Percentiles rank a stretch among this genome's conserved stretches.
These are phyloP conservation scores for Calyptomena viridis DNA, from an alignment of 2,113 vertebrate genomes.

Conservation along the genomic window DNA sequence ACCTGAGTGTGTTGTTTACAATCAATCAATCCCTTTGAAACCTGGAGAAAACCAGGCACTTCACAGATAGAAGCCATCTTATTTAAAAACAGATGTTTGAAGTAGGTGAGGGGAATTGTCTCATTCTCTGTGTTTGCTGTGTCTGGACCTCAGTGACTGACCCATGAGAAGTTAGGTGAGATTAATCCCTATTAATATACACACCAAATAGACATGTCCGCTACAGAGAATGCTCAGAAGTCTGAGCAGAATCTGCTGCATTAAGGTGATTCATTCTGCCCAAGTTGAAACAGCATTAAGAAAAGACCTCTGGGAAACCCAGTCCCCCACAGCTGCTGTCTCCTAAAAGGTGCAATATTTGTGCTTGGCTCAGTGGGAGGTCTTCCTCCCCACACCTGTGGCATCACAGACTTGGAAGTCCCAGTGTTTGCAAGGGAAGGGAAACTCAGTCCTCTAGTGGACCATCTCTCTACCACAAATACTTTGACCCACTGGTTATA, in stretches of 20 bases:
- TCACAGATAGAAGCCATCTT: not conserved
- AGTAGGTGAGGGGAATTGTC: not conserved
- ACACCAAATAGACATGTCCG: not conserved
- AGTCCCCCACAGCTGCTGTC: not conserved
- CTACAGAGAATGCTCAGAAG: not conserved
- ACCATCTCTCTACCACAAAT: not conserved
- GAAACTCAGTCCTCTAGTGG: not conserved
- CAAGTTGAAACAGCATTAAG: not conserved
- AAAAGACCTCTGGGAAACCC: not conserved
- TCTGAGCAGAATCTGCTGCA: not conserved
- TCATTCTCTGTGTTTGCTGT: not conserved
- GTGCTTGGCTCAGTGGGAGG: not conserved
- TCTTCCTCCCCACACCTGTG: not conserved
- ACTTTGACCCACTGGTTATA: not conserved
- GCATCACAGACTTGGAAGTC: rapidly evolving
- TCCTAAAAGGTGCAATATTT: not conserved
- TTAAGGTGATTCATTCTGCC: not conserved
- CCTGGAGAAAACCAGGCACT: not conserved
- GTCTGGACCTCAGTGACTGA: not conserved
- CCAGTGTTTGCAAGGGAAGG: not conserved
- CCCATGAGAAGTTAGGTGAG: not conserved
- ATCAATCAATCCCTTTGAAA: too few species aligned
- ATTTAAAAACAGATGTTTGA: not conserved
- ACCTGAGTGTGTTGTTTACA: not conserved
- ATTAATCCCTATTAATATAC: not conserved